Base-by-base conservation (phyloP, 2,113 vertebrate species). In the Acinonyx jubatus region DNA sequence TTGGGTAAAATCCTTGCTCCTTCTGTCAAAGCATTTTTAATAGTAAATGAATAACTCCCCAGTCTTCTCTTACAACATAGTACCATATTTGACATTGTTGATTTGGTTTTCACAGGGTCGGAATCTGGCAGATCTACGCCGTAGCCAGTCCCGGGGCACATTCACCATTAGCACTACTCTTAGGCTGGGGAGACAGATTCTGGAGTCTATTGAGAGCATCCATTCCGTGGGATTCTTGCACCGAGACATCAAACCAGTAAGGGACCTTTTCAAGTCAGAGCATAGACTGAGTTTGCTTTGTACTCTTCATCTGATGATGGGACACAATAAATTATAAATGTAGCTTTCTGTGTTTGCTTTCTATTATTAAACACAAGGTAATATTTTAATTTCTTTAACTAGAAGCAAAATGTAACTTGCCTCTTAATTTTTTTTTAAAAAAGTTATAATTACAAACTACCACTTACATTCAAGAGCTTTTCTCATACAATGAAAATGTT, bases 171-270 rank as follows among this genome's bases (percentile, higher is more conserved):
- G 99, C 97, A 99, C 99, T 96, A 99, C 99, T 48, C 99, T 99
- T 96, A 99, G 99, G 15, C 99, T 99, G 92, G 99, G 99, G 11
- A 99, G 98, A 57, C 99, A 99, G 99, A 99, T 99, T 97, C 98
- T 99, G 98, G 99, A 99, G 92, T 99, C 99, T 94, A 99, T 99
- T 93, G 99, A 99, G 98, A 99, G 99, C 98, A 99, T 99, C 98
- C 99, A 99, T 98, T 99, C 99, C 19, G 99, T 99, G 52, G 99
- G 99, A 94, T 99, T 99, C 97, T 98, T 99, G 98, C 99, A 99
- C 96, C 99, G 99, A 31, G 99, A 99, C 98, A 99, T 99, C 98
- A 99, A 99, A 98, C 99, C 99, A 65, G 99, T 99, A 98, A 98
- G 99, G 88, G 91, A 52, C 89, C 55, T 79, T 63, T 36, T 97